These are phyloP conservation scores for Bombyx mandarina DNA, from an alignment of 1,140 invertebrate genomes.

Conservation along the genomic window DNA sequence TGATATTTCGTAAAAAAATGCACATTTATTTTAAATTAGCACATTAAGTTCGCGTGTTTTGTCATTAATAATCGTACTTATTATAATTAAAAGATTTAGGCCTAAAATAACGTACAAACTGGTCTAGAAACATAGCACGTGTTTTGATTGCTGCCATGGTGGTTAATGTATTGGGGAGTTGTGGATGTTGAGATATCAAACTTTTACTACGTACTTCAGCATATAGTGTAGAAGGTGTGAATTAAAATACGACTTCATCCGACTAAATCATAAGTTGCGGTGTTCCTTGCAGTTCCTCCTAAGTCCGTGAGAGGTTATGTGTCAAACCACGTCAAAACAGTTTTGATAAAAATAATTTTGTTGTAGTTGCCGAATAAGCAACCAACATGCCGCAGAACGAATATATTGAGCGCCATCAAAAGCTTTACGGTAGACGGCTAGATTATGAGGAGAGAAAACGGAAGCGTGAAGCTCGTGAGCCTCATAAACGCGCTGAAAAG, in stretches of 20 bases:
- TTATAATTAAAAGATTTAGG: too few relatives aligned
- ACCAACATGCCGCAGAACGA: slow-evolving; percentile 98
- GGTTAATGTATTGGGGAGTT: too few relatives aligned
- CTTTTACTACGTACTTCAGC: too few relatives aligned
- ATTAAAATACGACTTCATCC: too few relatives aligned
- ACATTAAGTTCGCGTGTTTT: background rate
- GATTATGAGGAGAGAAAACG: slow-evolving; percentile 98
- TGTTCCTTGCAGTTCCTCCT: slow-evolving; percentile 21
- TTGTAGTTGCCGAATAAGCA: slow-evolving; percentile 66
- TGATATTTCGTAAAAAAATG: slow-evolving; percentile 24
- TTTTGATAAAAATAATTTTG: slow-evolving; percentile 53
- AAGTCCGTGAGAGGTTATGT: slow-evolving; percentile 24
- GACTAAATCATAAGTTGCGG: too few relatives aligned
- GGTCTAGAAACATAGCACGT: too few relatives aligned
- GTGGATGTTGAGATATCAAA: too few relatives aligned
- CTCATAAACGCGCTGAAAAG: slow-evolving; percentile 90
- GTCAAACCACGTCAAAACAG: slow-evolving; percentile 1
- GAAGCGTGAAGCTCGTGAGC: slow-evolving; percentile 94
- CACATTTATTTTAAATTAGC: slow-evolving; percentile 7
- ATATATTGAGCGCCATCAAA: slow-evolving; percentile 98
- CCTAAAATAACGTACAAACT: too few relatives aligned
- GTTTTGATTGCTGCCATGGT: too few relatives aligned
- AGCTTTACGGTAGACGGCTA: slow-evolving; percentile 94
- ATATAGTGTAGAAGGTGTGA: too few relatives aligned
- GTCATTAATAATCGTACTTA: too few relatives aligned